Conservation (phyloP, 2,797 vertebrate species). For the Scarus forsteni region DNA sequence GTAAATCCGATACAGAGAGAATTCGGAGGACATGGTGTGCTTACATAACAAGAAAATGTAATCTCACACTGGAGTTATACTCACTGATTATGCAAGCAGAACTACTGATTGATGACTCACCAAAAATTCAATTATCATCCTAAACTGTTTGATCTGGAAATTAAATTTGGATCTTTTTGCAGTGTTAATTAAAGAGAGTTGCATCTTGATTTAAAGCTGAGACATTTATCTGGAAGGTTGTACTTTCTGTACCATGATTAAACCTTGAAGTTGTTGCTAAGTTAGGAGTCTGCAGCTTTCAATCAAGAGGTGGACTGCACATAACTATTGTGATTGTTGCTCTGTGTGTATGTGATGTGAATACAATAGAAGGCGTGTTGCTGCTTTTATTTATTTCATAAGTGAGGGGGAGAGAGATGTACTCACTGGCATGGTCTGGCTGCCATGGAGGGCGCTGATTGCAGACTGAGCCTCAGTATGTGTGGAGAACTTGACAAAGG, state of each 20-base stretch:
- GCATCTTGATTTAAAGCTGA: conserved; percentile 40
- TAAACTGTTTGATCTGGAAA: conserved; percentile 76
- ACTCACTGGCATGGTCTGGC: conserved; percentile 98
- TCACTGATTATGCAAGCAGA: conserved; percentile 76
- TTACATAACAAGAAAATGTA: conserved; percentile 77
- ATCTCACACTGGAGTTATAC: conserved; percentile 74
- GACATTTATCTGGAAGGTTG: conserved; percentile 43
- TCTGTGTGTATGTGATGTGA: conserved; percentile 15
- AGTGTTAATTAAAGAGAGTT: conserved; percentile 66
- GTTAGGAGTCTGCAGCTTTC: conserved; percentile 19
- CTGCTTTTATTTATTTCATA: background rate
- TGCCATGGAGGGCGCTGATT: conserved; percentile 95
- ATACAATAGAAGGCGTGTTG: conserved; percentile 4
- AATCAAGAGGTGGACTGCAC: conserved; percentile 9
- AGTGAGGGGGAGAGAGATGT: conserved; percentile 26
- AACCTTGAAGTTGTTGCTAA: conserved; percentile 20
- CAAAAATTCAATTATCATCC: conserved; percentile 76
- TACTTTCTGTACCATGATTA: conserved; percentile 41
- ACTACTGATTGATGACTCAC: conserved; percentile 77
- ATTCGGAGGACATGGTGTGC: conserved; percentile 61
- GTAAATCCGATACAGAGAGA: conserved; percentile 66
- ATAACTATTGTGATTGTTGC: conserved; percentile 7
- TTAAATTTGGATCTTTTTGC: conserved; percentile 61
- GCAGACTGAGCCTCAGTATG: conserved; percentile 97
- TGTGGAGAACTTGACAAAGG: conserved; percentile 98